Conservation (phyloP, 2,113 vertebrate genomes). For the Calidris pygmaea region DNA sequence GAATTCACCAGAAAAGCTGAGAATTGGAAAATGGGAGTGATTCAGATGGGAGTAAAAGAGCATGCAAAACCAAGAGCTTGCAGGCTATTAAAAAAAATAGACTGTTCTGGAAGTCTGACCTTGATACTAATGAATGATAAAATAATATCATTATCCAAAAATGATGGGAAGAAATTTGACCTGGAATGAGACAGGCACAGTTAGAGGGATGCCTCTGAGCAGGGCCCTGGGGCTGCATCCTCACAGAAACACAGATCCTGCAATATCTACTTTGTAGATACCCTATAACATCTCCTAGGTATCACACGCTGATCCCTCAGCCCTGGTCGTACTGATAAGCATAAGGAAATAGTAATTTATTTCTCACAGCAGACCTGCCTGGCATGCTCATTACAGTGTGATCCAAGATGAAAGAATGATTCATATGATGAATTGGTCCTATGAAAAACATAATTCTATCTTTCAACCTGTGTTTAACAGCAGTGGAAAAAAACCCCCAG, state of each 20-base stretch:
- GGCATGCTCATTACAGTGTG: background rate
- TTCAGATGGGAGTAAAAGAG: background rate
- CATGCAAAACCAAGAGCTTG: background rate
- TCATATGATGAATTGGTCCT: background rate
- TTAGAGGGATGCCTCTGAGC: background rate
- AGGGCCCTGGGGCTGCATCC: background rate
- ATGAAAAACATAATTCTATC: background rate
- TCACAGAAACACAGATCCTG: background rate
- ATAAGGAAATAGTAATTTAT: background rate
- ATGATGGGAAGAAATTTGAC: background rate
- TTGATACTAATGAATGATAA: background rate
- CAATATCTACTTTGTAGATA: background rate
- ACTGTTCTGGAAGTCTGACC: background rate
- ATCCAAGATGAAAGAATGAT: background rate
- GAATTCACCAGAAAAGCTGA: background rate
- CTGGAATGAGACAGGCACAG: background rate
- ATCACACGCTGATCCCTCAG: background rate
- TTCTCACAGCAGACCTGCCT: background rate
- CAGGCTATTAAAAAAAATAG: background rate
- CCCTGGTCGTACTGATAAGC: background rate
- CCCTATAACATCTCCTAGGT: background rate
- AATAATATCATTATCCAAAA: background rate
- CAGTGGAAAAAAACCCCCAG: background rate
- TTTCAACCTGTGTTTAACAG: background rate
- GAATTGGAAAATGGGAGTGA: background rate